A percentile compares a stretch with the other conserved stretches of the same genome.
Conservation (phyloP, 2,888 invertebrate genomes). For the Hartigia nigra region DNA sequence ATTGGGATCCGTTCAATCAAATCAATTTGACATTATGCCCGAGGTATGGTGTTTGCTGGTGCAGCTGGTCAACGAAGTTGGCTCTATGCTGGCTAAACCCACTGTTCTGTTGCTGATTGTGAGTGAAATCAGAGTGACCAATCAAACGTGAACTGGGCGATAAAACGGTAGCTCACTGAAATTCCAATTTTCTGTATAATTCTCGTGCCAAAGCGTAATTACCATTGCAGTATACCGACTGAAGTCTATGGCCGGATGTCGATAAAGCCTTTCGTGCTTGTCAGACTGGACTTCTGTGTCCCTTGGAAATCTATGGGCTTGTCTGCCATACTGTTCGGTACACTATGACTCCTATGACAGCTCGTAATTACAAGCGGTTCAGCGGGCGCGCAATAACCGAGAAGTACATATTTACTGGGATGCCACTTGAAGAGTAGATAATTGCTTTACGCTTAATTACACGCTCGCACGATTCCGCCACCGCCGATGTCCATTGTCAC, state of each 20-base stretch:
- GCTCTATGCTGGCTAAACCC: background rate
- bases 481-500: background rate
- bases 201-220: background rate
- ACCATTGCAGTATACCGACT: background rate
- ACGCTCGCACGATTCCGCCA: background rate
- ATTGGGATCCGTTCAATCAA: background rate
- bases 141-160: background rate
- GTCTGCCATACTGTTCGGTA: background rate
- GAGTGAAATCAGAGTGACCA: background rate
- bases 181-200: background rate
- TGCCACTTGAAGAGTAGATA: background rate
- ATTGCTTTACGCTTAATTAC: background rate
- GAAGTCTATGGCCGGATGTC: background rate
- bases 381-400: background rate
- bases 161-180: background rate
- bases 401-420: background rate
- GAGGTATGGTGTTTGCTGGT: background rate
- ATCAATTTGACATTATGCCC: background rate
- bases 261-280: background rate
- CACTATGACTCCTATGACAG: background rate
- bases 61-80: background rate
- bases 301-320: background rate
- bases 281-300: background rate
- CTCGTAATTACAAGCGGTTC: background rate
- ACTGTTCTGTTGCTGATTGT: background rate